Percentiles rank a stretch among this genome's conserved stretches.
Evolutionary conservation across 2,888 invertebrate genomes (phyloP).

Genomic region (Antheraea assamensis): DNA sequence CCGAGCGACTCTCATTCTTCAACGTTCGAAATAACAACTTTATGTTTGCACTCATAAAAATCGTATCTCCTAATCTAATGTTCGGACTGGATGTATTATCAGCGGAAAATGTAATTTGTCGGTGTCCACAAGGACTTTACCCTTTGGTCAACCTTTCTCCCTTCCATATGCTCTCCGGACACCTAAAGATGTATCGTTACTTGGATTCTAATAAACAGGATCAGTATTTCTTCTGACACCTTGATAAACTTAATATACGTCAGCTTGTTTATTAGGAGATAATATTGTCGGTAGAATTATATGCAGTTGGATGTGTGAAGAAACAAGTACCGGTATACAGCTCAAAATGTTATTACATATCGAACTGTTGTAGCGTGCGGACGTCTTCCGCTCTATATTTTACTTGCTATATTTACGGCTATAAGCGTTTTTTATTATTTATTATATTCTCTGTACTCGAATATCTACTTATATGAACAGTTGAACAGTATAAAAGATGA

Average conservation of each 20-base stretch:
- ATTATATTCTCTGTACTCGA: too few species aligned
- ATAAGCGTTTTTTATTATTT: too few species aligned
- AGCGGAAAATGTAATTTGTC: conserved; percentile 3
- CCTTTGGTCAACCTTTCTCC: conserved; percentile 12
- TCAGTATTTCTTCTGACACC: not conserved
- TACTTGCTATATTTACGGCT: too few species aligned
- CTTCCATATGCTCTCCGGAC: conserved; percentile 13
- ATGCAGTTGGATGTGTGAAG: not conserved
- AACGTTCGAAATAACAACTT: conserved; percentile 40
- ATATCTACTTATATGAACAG: too few species aligned
- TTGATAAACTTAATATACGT: not conserved
- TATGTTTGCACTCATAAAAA: conserved; percentile 34
- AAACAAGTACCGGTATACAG: not conserved
- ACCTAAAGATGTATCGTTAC: conserved; percentile 18
- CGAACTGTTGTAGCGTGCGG: not conserved
- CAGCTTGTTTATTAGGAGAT: not conserved
- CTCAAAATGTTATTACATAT: not conserved
- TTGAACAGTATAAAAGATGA: too few species aligned
- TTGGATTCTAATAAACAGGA: conserved; percentile 12
- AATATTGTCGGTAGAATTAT: not conserved
- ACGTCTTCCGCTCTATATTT: not conserved
- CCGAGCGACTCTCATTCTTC: conserved; percentile 43
- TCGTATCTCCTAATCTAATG: not conserved
- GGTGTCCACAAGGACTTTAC: not conserved
- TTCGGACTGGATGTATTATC: not conserved